These are phyloP conservation scores for Centropus unirufus DNA, from an alignment of 2,113 vertebrate genomes.

Conservation along the genomic window DNA sequence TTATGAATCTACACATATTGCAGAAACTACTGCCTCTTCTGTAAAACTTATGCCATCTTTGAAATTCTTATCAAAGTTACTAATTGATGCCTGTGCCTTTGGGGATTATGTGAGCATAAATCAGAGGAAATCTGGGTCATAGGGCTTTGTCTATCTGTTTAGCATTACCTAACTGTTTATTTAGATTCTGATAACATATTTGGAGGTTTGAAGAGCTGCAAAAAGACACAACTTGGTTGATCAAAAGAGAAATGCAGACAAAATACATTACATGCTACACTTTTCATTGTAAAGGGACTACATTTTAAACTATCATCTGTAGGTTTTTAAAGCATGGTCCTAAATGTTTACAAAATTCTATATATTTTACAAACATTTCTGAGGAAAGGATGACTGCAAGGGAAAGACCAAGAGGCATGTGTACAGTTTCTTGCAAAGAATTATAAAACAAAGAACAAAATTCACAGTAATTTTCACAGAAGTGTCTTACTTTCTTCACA, in stretches of 20 bases:
- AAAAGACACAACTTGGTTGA: not conserved
- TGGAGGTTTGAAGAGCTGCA: not conserved
- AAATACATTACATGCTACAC: not conserved
- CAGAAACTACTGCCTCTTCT: not conserved
- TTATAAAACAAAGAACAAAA: not conserved
- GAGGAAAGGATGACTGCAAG: not conserved
- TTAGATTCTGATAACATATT: not conserved
- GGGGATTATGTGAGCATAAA: accelerated
- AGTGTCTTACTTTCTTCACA: not conserved
- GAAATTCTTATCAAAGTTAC: not conserved
- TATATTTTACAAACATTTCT: not conserved
- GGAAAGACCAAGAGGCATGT: not conserved
- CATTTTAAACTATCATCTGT: not conserved
- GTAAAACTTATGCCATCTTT: not conserved
- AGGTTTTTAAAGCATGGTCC: not conserved
- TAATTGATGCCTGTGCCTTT: not conserved
- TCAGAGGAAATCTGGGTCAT: not conserved
- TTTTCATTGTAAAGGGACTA: not conserved
- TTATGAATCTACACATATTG: not conserved
- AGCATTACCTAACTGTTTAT: not conserved
- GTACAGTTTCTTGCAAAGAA: not conserved
- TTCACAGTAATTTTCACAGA: not conserved
- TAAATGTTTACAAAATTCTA: not conserved
- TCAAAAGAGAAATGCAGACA: not conserved
- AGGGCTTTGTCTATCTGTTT: not conserved